Evolutionary conservation across 2,797 vertebrate genomes (phyloP).

Genomic region (Galagoides demidoff): DNA sequence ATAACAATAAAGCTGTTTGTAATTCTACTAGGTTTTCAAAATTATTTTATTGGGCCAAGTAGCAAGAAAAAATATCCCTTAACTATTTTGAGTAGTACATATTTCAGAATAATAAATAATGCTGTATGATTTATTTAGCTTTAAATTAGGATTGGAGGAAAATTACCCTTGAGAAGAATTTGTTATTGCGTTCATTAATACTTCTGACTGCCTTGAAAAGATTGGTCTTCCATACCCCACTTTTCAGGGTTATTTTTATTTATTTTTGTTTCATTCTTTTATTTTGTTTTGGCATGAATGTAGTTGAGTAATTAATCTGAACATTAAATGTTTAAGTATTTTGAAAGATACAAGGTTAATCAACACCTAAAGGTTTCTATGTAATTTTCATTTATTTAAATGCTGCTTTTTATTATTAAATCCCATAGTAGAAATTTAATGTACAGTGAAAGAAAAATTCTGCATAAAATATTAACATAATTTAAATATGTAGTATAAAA

Average conservation of each 20-base stretch:
- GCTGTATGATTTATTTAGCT: not conserved
- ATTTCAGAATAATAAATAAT: not conserved
- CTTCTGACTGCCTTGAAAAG: not conserved
- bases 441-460: not conserved
- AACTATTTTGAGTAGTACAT: not conserved
- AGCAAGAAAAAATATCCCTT: not conserved
- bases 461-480: not conserved
- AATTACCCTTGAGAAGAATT: not conserved
- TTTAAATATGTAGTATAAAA: not conserved
- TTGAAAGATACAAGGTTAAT: not conserved
- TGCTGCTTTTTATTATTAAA: not conserved
- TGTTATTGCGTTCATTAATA: not conserved
- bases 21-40: conserved; percentile 10
- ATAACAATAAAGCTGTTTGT: not conserved
- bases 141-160: not conserved
- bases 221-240: not conserved
- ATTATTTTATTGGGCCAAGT: not conserved
- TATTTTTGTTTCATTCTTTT: not conserved
- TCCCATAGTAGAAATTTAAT: not conserved
- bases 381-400: not conserved
- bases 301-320: not conserved
- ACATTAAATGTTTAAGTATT: not conserved
- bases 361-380: not conserved
- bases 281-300: not conserved
- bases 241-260: not conserved